Base-by-base conservation (phyloP, 2,888 invertebrate genomes). In the Drosophila rellima region DNA sequence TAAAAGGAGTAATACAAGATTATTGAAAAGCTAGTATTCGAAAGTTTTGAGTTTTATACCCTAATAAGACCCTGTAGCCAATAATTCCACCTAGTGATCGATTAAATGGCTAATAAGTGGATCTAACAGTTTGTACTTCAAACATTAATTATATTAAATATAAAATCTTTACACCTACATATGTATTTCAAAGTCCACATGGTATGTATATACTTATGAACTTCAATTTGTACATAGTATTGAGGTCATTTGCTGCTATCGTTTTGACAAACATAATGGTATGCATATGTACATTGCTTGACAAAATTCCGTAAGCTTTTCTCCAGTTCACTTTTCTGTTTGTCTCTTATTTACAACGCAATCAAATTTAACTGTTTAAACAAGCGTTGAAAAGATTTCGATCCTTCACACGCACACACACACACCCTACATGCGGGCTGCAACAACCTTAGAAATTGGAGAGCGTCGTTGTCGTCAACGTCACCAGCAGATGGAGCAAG, bases 351-450 rank as follows among this genome's bases (percentile, higher is more conserved):
- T 83, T 83, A 88, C 77, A 83, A 60, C 70, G 74, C 80, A 82
- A 83, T 83, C 80, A 88, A 83, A 88, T 83, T 85, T 85, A 82
- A 83, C 72, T 82, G 77, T 82, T 83, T 83, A 76, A 79, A 82
- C 74, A 80, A 74, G 74, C 80, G 77, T 74, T 77, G 75, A 78
- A 78, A 82, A 74, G 83, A 82, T 82, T 82, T 64, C 57, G 59
- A 64, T 60, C 50, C 62, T 59, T 37, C 45, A 39, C 54, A 48
- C 69, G 39, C 76, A 39, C 47, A 50, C 64, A 51, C 39, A 51
- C 56, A 56, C 59, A 48, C 51, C 61, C 33, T 15, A 48, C 39
- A 72, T 78, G 68, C 73, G 73, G 68, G 64, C 68, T 77, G 76
- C 74, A 59, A 59, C 70, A 60, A 56, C 45, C 51, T 35, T 8